Conservation (phyloP, 2,113 vertebrate genomes). For the Onychostoma macrolepis region DNA sequence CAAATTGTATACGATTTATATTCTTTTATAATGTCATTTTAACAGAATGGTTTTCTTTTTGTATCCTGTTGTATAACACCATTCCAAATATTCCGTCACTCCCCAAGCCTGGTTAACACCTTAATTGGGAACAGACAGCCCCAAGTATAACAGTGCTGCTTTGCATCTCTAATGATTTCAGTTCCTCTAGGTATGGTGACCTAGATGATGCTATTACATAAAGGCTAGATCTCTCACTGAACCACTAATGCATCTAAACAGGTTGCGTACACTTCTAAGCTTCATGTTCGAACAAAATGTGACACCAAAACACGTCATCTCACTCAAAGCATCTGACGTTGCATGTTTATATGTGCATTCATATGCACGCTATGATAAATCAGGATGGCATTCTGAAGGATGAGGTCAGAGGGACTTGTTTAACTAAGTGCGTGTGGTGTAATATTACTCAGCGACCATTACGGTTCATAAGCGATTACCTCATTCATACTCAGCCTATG, state of each 20-base stretch:
- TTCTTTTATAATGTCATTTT: not conserved
- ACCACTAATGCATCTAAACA: conserved; percentile 19
- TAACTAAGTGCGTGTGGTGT: conserved; percentile 24
- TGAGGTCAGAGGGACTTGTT: conserved; percentile 24
- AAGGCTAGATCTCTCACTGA: not conserved
- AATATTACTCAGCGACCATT: conserved; percentile 17
- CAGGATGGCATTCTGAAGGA: not conserved
- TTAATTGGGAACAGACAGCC: not conserved
- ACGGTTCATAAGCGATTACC: conserved; percentile 15
- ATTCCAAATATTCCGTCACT: not conserved
- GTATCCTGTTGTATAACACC: not conserved
- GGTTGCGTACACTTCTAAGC: not conserved
- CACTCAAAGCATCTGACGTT: not conserved
- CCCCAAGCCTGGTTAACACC: conserved; percentile 8
- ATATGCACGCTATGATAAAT: conserved; percentile 19
- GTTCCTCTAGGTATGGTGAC: conserved; percentile 34
- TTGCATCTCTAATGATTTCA: conserved; percentile 25
- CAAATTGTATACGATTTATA: too few relatives aligned
- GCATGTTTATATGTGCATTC: not conserved
- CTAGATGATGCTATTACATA: conserved; percentile 33
- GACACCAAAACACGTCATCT: too few relatives aligned
- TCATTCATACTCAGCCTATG: not conserved
- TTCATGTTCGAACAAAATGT: not conserved
- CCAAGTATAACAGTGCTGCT: not conserved
- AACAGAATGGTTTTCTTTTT: not conserved